Percentiles rank a stretch among this genome's conserved stretches.
Conservation (phyloP, 2,113 vertebrate genomes). For the Nettapus auritus region DNA sequence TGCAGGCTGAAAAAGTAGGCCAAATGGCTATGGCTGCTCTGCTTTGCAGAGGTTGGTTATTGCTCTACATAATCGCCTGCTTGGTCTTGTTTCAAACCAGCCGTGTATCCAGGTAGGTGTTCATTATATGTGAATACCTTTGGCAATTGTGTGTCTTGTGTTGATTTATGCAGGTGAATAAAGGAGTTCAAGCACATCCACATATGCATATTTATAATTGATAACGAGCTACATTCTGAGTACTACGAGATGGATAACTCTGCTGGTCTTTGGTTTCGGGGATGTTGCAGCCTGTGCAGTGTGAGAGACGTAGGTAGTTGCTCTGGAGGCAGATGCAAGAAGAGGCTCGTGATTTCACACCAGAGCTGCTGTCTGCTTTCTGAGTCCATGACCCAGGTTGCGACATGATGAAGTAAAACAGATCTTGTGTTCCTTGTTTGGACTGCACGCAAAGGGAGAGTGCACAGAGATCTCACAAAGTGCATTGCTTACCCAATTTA, state of each 20-base stretch:
- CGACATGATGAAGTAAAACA: background rate
- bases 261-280: fast-evolving
- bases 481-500: background rate
- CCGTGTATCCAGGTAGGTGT: background rate
- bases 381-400: background rate
- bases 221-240: background rate
- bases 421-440: background rate
- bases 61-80: background rate
- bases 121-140: background rate
- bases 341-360: background rate
- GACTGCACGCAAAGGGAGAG: background rate
- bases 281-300: background rate
- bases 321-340: background rate
- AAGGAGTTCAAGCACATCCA: background rate
- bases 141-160: background rate
- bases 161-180: background rate
- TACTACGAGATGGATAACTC: background rate
- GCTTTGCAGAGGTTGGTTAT: fast-evolving
- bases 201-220: background rate
- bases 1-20: background rate
- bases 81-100: background rate
- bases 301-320: background rate
- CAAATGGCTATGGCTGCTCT: fast-evolving
- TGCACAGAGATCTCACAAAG: background rate
- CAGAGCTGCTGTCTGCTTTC: background rate